Conservation (phyloP, 1,140 invertebrate species). For the Drosophila funebris region DNA sequence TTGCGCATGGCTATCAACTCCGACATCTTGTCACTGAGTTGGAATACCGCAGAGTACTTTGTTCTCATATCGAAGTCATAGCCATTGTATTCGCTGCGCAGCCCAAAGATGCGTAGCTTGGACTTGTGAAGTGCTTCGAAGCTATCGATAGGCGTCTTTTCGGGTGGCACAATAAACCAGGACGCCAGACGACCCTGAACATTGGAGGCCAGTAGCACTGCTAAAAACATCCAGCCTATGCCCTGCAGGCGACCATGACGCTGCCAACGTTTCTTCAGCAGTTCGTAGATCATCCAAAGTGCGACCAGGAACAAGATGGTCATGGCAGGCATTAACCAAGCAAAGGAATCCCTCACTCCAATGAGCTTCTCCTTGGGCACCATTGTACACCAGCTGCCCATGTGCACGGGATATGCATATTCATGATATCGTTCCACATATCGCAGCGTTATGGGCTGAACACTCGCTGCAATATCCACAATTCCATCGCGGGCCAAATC, state of each 20-base stretch:
- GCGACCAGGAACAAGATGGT: slow-evolving; percentile 15
- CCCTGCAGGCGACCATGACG: slow-evolving; percentile 16
- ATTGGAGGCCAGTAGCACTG: slow-evolving; percentile 40
- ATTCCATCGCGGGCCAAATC: slow-evolving; percentile 32
- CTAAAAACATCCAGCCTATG: slow-evolving; percentile 45
- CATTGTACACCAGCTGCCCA: slow-evolving; percentile 64
- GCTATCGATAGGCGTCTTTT: slow-evolving; percentile 18
- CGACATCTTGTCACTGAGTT: slow-evolving; percentile 2
- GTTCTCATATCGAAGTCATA: slow-evolving; percentile 56
- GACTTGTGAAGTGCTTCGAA: slow-evolving; percentile 34
- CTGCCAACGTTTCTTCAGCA: slow-evolving; percentile 8
- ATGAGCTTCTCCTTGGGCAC: slow-evolving; percentile 43
- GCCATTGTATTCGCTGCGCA: slow-evolving; percentile 33
- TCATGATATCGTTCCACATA: slow-evolving; percentile 11
- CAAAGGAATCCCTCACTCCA: slow-evolving; percentile 9
- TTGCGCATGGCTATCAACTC: slow-evolving; percentile 37
- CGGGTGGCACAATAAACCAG: slow-evolving; percentile 37
- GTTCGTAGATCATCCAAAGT: slow-evolving; percentile 26
- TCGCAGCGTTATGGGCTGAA: slow-evolving; percentile 48
- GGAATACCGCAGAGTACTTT: slow-evolving; percentile 40
- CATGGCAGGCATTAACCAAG: not conserved
- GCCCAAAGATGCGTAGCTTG: slow-evolving; percentile 36
- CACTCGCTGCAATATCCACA: slow-evolving; percentile 54
- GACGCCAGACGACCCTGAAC: slow-evolving; percentile 33
- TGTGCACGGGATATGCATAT: slow-evolving; percentile 44